Conservation (phyloP, 2,797 vertebrate genomes). For the Amazona finschi region DNA sequence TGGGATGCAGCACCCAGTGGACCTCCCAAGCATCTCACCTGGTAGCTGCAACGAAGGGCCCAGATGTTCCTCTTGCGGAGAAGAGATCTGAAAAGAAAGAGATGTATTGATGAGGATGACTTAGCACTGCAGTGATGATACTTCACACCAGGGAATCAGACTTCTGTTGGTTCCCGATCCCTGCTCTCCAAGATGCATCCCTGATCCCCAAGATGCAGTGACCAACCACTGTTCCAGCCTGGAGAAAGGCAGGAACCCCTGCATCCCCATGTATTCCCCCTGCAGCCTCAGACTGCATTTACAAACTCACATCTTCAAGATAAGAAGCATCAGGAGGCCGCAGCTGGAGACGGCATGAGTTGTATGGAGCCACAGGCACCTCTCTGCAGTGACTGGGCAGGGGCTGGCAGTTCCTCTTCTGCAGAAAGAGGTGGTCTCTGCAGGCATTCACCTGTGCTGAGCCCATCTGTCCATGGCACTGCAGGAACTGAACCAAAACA, state of each 20-base stretch:
- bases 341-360: neutral
- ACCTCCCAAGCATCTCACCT: slow-evolving; percentile 49
- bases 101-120: neutral
- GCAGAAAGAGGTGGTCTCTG: neutral
- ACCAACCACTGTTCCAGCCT: neutral
- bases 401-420: slow-evolving; percentile 43
- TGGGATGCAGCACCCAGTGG: neutral
- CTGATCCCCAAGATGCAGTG: neutral
- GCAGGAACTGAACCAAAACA: slow-evolving; percentile 47
- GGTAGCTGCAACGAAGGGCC: neutral
- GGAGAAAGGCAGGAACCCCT: neutral
- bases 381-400: slow-evolving; percentile 16
- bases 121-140: neutral
- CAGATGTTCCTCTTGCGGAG: neutral
- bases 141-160: neutral
- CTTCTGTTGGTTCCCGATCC: neutral
- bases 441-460: neutral
- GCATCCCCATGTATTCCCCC: rapidly evolving
- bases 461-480: neutral
- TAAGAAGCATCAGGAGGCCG: neutral
- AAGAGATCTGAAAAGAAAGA: slow-evolving; percentile 31
- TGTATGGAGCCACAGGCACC: neutral
- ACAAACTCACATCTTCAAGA: neutral
- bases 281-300: neutral
- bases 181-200: neutral